Evolutionary conservation across 2,797 vertebrate species (phyloP).

Genomic region (Chiloscyllium punctatum): DNA sequence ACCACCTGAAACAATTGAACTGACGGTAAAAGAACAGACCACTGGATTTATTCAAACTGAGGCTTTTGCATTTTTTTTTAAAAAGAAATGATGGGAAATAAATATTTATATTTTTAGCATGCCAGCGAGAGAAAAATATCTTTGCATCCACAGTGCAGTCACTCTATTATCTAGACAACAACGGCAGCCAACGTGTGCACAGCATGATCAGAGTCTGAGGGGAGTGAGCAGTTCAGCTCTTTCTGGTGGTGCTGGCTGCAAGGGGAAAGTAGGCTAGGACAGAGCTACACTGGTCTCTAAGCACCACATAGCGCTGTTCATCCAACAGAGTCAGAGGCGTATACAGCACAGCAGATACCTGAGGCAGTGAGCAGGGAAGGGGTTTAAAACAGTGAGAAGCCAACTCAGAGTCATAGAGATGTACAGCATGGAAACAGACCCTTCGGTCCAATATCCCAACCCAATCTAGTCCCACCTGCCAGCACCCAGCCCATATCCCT

Average conservation of each 20-base stretch:
- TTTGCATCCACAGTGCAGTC: neutral
- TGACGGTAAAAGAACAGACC: neutral
- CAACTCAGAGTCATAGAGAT: too few relatives aligned
- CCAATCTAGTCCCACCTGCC: too few relatives aligned
- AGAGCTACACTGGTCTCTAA: neutral
- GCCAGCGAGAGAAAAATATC: neutral
- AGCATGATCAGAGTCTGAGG: neutral
- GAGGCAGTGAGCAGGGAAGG: neutral
- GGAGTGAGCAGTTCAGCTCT: neutral
- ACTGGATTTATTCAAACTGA: neutral
- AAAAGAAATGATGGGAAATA: neutral
- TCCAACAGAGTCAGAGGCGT: too few relatives aligned
- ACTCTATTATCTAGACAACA: neutral
- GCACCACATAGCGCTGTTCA: too few relatives aligned
- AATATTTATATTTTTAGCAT: neutral
- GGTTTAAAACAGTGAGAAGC: neutral
- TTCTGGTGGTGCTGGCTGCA: neutral
- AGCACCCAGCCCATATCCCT: too few relatives aligned
- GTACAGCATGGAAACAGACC: too few relatives aligned
- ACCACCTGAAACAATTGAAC: neutral
- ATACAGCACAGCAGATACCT: neutral
- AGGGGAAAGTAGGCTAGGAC: neutral
- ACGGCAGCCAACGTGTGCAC: neutral
- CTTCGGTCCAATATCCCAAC: too few relatives aligned
- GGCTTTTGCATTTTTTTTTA: too few relatives aligned